phyloP scores from a whole-genome alignment of 2,797 vertebrate genomes.

The Danio tinwini region DNA sequence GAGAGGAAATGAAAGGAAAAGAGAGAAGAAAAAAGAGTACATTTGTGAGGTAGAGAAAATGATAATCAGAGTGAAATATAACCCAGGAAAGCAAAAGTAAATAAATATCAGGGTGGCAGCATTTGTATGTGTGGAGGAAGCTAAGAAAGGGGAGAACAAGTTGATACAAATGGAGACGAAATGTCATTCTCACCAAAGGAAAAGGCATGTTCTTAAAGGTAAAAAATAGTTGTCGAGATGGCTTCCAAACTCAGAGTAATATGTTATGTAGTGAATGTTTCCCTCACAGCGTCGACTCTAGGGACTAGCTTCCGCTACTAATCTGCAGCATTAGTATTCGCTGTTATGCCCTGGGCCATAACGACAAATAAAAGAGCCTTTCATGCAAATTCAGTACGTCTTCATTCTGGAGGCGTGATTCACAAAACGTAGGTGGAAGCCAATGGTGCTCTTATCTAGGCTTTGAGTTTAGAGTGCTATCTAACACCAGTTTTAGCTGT shows the following conservation, averaged over 20 bases:
- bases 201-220: slow-evolving; percentile 33
- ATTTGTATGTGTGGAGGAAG: slow-evolving; percentile 21
- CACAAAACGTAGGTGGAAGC: slow-evolving; percentile 27
- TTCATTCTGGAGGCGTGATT: slow-evolving; percentile 50
- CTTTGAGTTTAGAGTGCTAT: slow-evolving; percentile 9
- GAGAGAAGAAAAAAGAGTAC: neutral
- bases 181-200: slow-evolving; percentile 25
- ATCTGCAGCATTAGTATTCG: slow-evolving; percentile 65
- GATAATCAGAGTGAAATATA: slow-evolving; percentile 46
- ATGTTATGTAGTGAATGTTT: slow-evolving; percentile 47
- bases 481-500: neutral
- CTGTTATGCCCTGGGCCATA: slow-evolving; percentile 58
- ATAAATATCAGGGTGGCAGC: slow-evolving; percentile 44
- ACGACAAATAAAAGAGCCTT: slow-evolving; percentile 73
- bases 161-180: slow-evolving; percentile 31
- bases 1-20: slow-evolving; percentile 33
- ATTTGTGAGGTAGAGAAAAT: slow-evolving; percentile 39
- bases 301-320: slow-evolving; percentile 63
- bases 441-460: slow-evolving; percentile 9
- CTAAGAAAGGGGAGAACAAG: slow-evolving; percentile 34
- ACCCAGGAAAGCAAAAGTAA: slow-evolving; percentile 41
- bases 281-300: slow-evolving; percentile 33
- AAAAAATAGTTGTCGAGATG: slow-evolving; percentile 32
- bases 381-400: slow-evolving; percentile 52
- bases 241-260: slow-evolving; percentile 40